phyloP scores from a whole-genome alignment of 2,888 invertebrate genomes.

The Cistogaster globosa region DNA sequence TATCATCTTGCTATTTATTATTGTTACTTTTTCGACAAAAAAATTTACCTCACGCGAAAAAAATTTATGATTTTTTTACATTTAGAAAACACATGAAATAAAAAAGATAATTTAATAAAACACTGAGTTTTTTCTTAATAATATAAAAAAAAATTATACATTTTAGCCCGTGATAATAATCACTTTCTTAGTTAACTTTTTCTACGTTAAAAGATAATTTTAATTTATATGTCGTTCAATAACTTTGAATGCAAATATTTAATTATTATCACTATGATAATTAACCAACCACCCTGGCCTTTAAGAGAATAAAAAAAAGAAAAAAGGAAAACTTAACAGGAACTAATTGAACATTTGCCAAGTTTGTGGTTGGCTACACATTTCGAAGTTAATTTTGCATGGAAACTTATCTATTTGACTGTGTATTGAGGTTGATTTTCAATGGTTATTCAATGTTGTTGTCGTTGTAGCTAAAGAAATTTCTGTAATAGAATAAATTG shows the following conservation, averaged over 20 bases:
- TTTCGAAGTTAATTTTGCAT: slow-evolving; percentile 68
- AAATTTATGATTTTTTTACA: too few relatives aligned
- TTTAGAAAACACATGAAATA: too few relatives aligned
- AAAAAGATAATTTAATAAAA: too few relatives aligned
- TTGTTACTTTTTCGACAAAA: too few relatives aligned
- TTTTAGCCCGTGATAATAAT: background rate
- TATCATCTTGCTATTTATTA: too few relatives aligned
- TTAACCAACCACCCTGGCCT: slow-evolving; percentile 25
- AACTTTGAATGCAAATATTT: slow-evolving; percentile 47
- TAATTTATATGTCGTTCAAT: slow-evolving; percentile 57
- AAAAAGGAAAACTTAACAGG: slow-evolving; percentile 25
- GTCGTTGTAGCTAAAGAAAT: background rate
- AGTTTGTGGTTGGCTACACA: slow-evolving; percentile 63
- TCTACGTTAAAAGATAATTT: background rate
- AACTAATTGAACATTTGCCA: slow-evolving; percentile 77
- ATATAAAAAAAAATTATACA: too few relatives aligned
- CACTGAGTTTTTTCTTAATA: too few relatives aligned
- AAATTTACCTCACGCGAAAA: too few relatives aligned
- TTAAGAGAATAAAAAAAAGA: background rate
- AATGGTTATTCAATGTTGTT: slow-evolving; percentile 39
- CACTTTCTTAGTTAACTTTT: background rate
- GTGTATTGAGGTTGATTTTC: slow-evolving; percentile 49
- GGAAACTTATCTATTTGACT: slow-evolving; percentile 48
- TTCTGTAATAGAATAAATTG: slow-evolving; percentile 12
- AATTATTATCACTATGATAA: slow-evolving; percentile 8